A percentile compares a stretch with the other conserved stretches of the same genome.
These are phyloP conservation scores for Notoglanidium macrostoma DNA, from an alignment of 2,797 vertebrate species.

Conservation along the genomic window DNA sequence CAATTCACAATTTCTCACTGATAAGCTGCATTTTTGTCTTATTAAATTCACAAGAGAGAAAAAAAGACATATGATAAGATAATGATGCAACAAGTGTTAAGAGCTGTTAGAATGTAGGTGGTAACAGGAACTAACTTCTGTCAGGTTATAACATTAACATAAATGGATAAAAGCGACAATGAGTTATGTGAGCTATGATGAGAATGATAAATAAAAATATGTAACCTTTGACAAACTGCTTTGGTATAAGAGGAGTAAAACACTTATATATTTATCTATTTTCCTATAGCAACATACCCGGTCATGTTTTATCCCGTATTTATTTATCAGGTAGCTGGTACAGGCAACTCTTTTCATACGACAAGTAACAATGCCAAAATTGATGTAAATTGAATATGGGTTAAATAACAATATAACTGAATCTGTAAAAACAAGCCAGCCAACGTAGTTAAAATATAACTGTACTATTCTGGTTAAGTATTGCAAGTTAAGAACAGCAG, in stretches of 20 bases:
- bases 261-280: too few relatives aligned
- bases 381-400: neutral
- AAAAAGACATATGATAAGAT: too few relatives aligned
- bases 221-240: too few relatives aligned
- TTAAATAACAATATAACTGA: neutral
- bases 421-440: neutral
- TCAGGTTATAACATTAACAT: too few relatives aligned
- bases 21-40: neutral
- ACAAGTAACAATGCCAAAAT: neutral
- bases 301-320: too few relatives aligned
- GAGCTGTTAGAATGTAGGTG: neutral
- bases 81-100: neutral
- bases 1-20: neutral
- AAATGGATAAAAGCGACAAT: too few relatives aligned
- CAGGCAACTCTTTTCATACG: too few relatives aligned
- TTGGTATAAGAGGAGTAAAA: too few relatives aligned
- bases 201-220: too few relatives aligned
- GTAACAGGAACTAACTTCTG: neutral
- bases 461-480: neutral
- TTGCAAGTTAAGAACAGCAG: neutral
- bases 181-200: too few relatives aligned
- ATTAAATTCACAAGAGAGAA: neutral
- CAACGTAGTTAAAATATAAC: neutral
- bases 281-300: too few relatives aligned
- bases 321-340: too few relatives aligned